Evolutionary conservation across 2,797 vertebrate species (phyloP), one percentile per base, ranked within the genome.

Genomic region (Gambusia yucatana): DNA sequence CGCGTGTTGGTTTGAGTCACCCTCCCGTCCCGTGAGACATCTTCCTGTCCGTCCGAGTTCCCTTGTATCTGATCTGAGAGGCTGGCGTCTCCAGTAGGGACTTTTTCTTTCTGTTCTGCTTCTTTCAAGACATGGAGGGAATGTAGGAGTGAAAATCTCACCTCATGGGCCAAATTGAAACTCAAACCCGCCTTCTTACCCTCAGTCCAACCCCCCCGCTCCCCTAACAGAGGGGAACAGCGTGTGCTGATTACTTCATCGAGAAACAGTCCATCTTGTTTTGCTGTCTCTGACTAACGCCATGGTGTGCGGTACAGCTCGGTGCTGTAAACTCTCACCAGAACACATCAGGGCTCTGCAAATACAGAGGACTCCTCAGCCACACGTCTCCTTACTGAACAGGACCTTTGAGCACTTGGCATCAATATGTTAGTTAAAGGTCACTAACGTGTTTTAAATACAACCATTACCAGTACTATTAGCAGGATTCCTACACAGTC

Each of bases 181-280:
- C 85, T 77, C 73, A 77, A 83, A 83, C 67, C 87, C 76, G 33
- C 83, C 84, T 82, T 81, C 80, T 76, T 79, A 78, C 84, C 86
- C 82, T 87, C 87, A 86, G 77, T 87, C 79, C 77, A 82, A 86
- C 85, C 83, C 85, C 83, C 82, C 84, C 82, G 76, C 92, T 93
- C 91, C 84, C 84, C 41, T 82, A 93, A 90, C 82, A 86, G 84
- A 80, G 67, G 78, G 88, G 95, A 95, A 95, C 94, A 94, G 81
- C 88, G 78, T 94, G 94, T 95, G 90, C 93, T 28, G 82, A 91
- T 93, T 95, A 85, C 88, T 88, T 89, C 82, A 79, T 90, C 82
- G 79, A 83, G 79, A 79, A 87, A 86, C 65, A 43, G 86, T 88
- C 91, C 85, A 88, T 91, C 92, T 91, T 91, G 87, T 93, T 89